Evolutionary conservation across 2,797 vertebrate species (phyloP).

Genomic region (Crax fasciolata): DNA sequence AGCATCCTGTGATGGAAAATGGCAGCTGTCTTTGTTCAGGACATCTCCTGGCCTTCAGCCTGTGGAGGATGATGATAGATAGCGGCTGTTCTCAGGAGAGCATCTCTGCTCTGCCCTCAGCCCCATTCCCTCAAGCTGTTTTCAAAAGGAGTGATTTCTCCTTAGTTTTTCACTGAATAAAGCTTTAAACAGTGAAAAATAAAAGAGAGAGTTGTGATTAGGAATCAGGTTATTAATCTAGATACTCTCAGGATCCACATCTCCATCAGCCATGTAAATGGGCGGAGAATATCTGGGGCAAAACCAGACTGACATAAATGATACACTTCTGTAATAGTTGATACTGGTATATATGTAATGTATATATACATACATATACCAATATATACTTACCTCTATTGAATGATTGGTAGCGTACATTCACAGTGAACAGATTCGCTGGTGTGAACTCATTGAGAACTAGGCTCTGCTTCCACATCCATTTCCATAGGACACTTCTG

Average conservation of each 20-base stretch:
- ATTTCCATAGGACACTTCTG: not conserved
- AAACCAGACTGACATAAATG: not conserved
- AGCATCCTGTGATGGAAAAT: not conserved
- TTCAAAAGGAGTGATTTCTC: not conserved
- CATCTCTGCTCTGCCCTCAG: not conserved
- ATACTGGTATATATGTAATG: not conserved
- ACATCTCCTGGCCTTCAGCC: slow-evolving; percentile 13
- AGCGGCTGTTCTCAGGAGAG: not conserved
- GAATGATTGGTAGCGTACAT: too few species aligned
- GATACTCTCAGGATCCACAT: not conserved
- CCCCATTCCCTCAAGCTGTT: rapidly evolving
- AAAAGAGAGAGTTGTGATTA: not conserved
- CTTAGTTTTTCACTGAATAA: not conserved
- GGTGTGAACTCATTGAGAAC: not conserved
- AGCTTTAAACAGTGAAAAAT: not conserved
- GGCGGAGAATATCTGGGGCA: not conserved
- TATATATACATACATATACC: too few species aligned
- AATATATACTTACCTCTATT: too few species aligned
- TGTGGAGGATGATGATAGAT: not conserved
- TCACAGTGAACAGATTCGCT: not conserved
- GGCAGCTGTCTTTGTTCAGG: not conserved
- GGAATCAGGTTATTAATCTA: not conserved
- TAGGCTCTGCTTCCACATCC: not conserved
- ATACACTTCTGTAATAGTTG: not conserved
- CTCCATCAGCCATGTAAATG: not conserved